phyloP scores from a whole-genome alignment of 2,888 invertebrate genomes.

The Eulithis prunata region DNA sequence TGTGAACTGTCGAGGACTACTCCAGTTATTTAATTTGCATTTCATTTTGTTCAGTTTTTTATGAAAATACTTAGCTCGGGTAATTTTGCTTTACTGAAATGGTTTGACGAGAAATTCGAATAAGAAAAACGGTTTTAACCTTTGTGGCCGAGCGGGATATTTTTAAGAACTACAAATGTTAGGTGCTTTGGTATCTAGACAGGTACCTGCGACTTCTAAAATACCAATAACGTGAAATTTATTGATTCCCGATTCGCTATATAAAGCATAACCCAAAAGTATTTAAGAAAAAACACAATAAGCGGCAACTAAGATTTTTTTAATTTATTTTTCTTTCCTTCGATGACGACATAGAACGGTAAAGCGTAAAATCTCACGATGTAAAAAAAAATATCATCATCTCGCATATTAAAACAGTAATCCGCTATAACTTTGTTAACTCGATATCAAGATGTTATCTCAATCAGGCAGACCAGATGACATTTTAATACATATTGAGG shows the following conservation, averaged over 20 bases:
- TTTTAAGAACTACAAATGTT: no score
- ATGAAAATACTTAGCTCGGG: constrained; percentile 16
- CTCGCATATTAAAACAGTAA: constrained; percentile 6
- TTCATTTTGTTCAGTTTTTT: constrained; percentile 38
- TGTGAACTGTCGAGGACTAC: constrained; percentile 56
- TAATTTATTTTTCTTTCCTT: no score
- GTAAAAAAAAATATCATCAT: not conserved
- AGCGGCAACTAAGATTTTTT: no score
- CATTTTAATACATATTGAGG: constrained; percentile 50
- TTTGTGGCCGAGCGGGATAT: no score
- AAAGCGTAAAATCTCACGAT: not conserved
- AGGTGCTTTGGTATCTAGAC: no score
- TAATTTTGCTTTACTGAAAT: constrained; percentile 28
- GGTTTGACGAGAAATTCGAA: not conserved
- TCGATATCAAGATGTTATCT: constrained; percentile 26
- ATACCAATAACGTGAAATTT: no score
- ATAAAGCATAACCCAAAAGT: no score
- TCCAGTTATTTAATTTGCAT: constrained; percentile 65
- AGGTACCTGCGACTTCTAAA: no score
- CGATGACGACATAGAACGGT: not conserved
- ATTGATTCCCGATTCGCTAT: no score
- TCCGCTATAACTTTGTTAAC: constrained; percentile 23
- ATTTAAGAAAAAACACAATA: no score
- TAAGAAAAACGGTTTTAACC: no score
- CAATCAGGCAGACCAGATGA: constrained; percentile 40